phyloP scores from a whole-genome alignment of 2,888 invertebrate genomes.

The Hydrotaea cyrtoneurina region DNA sequence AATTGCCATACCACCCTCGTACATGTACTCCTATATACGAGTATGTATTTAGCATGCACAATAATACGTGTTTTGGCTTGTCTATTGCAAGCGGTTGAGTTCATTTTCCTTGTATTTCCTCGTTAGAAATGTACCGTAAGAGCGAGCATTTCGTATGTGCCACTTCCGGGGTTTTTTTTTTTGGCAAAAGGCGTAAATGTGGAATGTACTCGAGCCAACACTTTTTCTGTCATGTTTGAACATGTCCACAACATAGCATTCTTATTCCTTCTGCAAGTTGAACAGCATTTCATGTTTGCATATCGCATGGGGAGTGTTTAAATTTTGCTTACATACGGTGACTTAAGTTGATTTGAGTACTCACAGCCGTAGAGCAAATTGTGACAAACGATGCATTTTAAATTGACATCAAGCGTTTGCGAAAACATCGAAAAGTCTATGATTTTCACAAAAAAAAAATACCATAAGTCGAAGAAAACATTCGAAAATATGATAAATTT shows the following conservation, averaged over 20 bases:
- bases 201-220: constrained; percentile 36
- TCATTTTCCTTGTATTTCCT: constrained; percentile 28
- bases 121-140: neutral
- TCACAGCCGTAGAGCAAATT: neutral
- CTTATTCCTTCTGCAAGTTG: neutral
- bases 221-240: constrained; percentile 30
- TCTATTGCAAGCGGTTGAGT: constrained; percentile 34
- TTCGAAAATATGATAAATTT: neutral
- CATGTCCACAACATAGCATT: neutral
- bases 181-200: constrained; percentile 42
- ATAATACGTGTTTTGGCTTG: constrained; percentile 51
- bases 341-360: constrained; percentile 44
- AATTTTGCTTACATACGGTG: neutral
- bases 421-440: neutral
- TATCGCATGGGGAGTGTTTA: neutral
- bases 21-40: too few species aligned
- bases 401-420: neutral
- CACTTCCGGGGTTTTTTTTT: constrained; percentile 40
- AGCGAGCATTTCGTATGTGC: constrained; percentile 52
- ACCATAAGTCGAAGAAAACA: neutral
- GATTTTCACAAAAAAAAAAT: neutral
- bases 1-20: too few species aligned
- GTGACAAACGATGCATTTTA: neutral
- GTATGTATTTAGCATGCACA: constrained; percentile 21
- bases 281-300: neutral